These are phyloP conservation scores for Sialis lutaria DNA, from an alignment of 2,888 invertebrate species.

Conservation along the genomic window DNA sequence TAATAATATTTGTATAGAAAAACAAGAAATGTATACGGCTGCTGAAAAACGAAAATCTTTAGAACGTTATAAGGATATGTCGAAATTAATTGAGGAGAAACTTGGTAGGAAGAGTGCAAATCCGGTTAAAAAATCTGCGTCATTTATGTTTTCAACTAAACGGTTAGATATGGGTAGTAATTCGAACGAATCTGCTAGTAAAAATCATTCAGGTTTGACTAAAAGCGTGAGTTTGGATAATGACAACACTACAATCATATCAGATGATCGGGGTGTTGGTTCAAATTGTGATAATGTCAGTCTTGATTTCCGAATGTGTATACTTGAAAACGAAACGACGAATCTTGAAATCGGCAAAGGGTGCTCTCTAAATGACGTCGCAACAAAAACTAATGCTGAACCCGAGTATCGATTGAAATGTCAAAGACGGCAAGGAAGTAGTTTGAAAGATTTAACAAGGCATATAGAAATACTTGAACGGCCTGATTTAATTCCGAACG, in stretches of 20 bases:
- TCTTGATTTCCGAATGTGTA: slow-evolving; percentile 21
- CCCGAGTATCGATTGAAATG: too few species aligned
- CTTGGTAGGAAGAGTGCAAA: slow-evolving; percentile 31
- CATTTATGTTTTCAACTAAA: slow-evolving; percentile 22
- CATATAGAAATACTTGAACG: neutral
- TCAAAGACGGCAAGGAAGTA: neutral
- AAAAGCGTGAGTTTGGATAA: neutral
- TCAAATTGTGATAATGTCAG: slow-evolving; percentile 12
- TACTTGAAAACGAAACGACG: slow-evolving; percentile 17
- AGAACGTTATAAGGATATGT: slow-evolving; percentile 54
- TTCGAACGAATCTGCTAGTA: slow-evolving; percentile 12
- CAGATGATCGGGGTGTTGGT: too few species aligned
- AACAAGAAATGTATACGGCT: neutral
- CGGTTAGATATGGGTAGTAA: slow-evolving; percentile 17
- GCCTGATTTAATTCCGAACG: slow-evolving; percentile 20
- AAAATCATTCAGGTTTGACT: slow-evolving; percentile 4
- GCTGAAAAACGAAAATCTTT: slow-evolving; percentile 48
- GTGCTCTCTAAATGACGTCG: too few species aligned
- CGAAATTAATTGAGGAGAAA: slow-evolving; percentile 48
- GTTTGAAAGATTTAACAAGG: neutral
- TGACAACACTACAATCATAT: slow-evolving; percentile 5
- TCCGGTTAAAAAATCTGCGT: slow-evolving; percentile 23
- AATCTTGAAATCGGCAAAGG: slow-evolving; percentile 7
- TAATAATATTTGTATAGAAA: slow-evolving; percentile 12
- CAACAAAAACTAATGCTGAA: too few species aligned